Evolutionary conservation across 2,888 invertebrate species (phyloP).

Genomic region (Linhomoeus sp.): DNA sequence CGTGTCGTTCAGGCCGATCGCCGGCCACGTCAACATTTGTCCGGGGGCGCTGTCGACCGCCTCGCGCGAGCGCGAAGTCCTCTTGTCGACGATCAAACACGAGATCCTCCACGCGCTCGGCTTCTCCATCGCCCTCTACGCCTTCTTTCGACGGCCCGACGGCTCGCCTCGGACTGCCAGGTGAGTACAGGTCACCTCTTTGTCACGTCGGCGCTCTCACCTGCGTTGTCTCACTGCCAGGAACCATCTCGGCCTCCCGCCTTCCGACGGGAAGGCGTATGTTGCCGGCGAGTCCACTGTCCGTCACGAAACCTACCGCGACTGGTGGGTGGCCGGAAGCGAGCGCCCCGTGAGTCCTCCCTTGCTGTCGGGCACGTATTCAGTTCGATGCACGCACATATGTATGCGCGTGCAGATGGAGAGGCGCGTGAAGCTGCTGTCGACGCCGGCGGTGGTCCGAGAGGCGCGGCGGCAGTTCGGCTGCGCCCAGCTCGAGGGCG

Average conservation of each 20-base stretch:
- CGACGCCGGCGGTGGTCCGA: conserved; percentile 64
- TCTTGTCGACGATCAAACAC: conserved; percentile 88
- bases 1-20: conserved; percentile 54
- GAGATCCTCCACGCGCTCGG: conserved; percentile 94
- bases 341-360: too few relatives aligned
- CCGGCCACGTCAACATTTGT: conserved; percentile 94
- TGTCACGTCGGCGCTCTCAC: too few relatives aligned
- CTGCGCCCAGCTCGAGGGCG: conserved; percentile 69
- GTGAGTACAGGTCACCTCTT: too few relatives aligned
- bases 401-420: conserved; percentile 19
- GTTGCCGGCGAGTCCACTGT: too few relatives aligned
- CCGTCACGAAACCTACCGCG: too few relatives aligned
- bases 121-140: conserved; percentile 86
- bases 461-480: conserved; percentile 74
- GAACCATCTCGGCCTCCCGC: too few relatives aligned
- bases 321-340: too few relatives aligned
- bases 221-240: too few relatives aligned
- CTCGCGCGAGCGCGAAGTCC: conserved; percentile 57
- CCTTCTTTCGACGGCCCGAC: conserved; percentile 74
- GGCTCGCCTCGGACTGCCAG: conserved; percentile 43
- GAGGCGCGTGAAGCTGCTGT: conserved; percentile 59
- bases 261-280: too few relatives aligned
- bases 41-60: conserved; percentile 79
- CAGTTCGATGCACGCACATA: neutral
- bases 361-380: too few relatives aligned